These are phyloP conservation scores for Euwallacea fornicatus DNA, from an alignment of 1,140 invertebrate species.

Conservation along the genomic window DNA sequence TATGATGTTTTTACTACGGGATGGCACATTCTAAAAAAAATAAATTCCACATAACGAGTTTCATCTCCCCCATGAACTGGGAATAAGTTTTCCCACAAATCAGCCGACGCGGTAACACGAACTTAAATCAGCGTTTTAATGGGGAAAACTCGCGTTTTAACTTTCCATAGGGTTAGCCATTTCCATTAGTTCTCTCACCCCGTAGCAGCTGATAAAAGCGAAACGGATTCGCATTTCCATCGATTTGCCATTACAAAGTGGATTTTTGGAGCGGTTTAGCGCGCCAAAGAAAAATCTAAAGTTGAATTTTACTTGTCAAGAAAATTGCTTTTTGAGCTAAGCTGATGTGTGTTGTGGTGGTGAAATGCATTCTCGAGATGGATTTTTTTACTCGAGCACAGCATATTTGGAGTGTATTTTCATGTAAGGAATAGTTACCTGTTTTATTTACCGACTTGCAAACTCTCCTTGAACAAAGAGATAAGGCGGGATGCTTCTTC, in stretches of 20 bases:
- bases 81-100: slow-evolving; percentile 3
- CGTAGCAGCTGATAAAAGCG: slow-evolving; percentile 20
- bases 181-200: slow-evolving; percentile 17
- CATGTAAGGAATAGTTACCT: background rate
- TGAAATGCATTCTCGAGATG: background rate
- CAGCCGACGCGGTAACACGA: background rate
- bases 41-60: background rate
- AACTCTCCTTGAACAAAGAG: too few species aligned
- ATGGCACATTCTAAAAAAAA: background rate
- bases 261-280: slow-evolving; percentile 17
- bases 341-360: background rate
- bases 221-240: slow-evolving; percentile 27
- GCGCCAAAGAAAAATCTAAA: background rate
- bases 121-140: slow-evolving; percentile 10
- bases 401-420: background rate
- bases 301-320: slow-evolving; percentile 16
- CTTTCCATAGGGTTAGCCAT: slow-evolving; percentile 22
- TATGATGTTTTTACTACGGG: background rate
- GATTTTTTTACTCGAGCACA: too few species aligned
- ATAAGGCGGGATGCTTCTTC: background rate
- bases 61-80: background rate
- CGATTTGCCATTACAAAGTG: slow-evolving; percentile 24
- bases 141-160: slow-evolving; percentile 2
- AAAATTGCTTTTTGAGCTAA: slow-evolving; percentile 26
- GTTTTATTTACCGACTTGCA: too few species aligned